These are phyloP conservation scores for Augochlorella aurata DNA, from an alignment of 2,888 invertebrate genomes.

Conservation along the genomic window DNA sequence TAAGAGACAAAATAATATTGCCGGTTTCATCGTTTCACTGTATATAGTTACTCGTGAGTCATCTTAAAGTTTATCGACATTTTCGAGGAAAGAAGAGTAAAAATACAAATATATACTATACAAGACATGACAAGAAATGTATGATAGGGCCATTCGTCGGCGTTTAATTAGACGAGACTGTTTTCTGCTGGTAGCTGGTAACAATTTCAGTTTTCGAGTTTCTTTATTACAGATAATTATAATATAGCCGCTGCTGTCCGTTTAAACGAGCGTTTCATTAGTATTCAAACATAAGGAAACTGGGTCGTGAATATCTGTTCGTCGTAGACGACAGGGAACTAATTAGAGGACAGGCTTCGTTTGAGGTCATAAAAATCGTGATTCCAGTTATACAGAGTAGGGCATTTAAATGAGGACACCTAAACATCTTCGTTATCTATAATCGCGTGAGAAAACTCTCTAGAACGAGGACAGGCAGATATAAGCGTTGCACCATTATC, in stretches of 20 bases:
- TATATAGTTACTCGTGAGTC: not conserved
- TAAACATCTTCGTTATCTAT: not conserved
- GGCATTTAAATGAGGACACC: not conserved
- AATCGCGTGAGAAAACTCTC: constrained; percentile 1
- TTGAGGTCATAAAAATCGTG: constrained; percentile 13
- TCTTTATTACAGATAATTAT: not conserved
- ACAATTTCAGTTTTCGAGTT: not conserved
- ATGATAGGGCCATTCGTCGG: not conserved
- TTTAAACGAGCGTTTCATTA: not conserved
- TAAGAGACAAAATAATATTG: constrained; percentile 6
- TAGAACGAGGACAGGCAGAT: not conserved
- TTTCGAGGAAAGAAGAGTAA: not conserved
- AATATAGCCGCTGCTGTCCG: not conserved
- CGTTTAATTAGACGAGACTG: not conserved
- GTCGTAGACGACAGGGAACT: not conserved
- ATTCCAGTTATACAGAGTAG: constrained; percentile 13
- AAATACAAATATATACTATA: too few relatives aligned
- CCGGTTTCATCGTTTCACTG: constrained; percentile 1
- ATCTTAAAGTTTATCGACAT: not conserved
- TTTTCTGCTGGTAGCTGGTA: not conserved
- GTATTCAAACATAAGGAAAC: not conserved
- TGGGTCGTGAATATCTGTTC: not conserved
- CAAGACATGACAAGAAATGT: too few relatives aligned
- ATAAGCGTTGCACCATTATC: not conserved
- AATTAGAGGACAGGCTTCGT: not conserved